Evolutionary conservation across 2,888 invertebrate genomes (phyloP), one percentile per base, ranked within the genome.

Genomic region (Bellardia bayeri): DNA sequence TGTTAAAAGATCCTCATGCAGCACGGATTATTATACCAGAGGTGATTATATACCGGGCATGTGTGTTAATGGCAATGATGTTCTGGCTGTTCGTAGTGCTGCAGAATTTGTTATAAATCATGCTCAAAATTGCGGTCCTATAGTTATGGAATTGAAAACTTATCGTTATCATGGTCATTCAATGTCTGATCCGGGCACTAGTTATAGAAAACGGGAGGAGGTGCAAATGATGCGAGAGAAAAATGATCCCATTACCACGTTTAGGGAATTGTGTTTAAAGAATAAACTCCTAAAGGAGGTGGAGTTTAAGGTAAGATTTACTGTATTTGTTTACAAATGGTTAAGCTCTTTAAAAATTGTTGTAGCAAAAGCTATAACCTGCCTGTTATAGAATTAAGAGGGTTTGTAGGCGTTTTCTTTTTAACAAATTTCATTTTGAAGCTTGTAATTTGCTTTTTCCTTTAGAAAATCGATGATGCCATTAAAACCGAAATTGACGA

Each of bases 131-230:
- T 83, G 89, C 40, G 93, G 99, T 0, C 99, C 99, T 0, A 94
- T 99, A 37, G 95, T 99, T 5, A 94, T 99, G 94, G 99, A 99
- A 94, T 96, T 97, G 92, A 96, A 96, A 89, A 99, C 99, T 0
- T 99, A 99, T 94, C 96, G 99, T 75, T 99, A 99, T 94, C 96
- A 96, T 86, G 99, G 99, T 0, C 99, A 99, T 94, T 99, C 98
- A 86, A 99, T 99, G 99, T 98, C 98, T 8, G 99, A 99, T 95
- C 99, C 99, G 4, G 99, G 99, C 72, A 98, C 98, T 0, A 98
- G 98, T 92, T 99, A 97, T 94, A 95, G 98, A 75, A 97, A 98
- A 0, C 95, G 99, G 66, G 98, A 99, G 89, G 99, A 99, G 94
- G 95, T 98, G 66, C 98, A 98, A 93, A 97, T 98, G 93, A 98